phyloP scores from a whole-genome alignment of 2,113 vertebrate genomes.

The Forbesichthys papilliferus region DNA sequence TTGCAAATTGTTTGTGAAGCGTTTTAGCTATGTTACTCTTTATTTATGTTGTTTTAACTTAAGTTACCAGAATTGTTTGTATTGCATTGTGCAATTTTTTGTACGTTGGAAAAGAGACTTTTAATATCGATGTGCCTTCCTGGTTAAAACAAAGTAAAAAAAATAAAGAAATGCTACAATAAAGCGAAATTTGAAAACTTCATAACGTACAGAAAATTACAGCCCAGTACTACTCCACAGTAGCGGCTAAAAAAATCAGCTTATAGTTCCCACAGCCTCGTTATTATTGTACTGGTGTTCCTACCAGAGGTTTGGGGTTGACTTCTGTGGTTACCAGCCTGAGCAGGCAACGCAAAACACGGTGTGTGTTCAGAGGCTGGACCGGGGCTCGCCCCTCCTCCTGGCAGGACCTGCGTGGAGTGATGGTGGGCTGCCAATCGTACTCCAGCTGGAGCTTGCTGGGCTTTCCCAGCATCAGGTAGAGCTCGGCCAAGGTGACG shows the following conservation, averaged over 20 bases:
- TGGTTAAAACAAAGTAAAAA: too few relatives aligned
- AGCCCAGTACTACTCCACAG: neutral
- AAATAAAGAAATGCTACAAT: too few relatives aligned
- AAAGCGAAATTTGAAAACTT: too few relatives aligned
- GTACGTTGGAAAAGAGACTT: too few relatives aligned
- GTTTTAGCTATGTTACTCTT: too few relatives aligned
- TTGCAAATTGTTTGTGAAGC: too few relatives aligned
- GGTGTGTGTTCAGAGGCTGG: slow-evolving; percentile 77
- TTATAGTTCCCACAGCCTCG: too few relatives aligned
- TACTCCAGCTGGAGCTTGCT: slow-evolving; percentile 95
- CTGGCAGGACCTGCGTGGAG: slow-evolving; percentile 27
- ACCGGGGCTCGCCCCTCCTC: slow-evolving; percentile 49
- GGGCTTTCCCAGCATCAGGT: slow-evolving; percentile 98
- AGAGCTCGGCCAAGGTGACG: slow-evolving; percentile 96
- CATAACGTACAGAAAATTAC: too few relatives aligned
- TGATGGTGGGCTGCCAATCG: slow-evolving; percentile 83
- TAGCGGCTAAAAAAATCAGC: neutral
- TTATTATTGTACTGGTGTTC: slow-evolving; percentile 2
- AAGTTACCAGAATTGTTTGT: too few relatives aligned
- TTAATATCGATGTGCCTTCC: too few relatives aligned
- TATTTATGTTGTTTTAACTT: too few relatives aligned
- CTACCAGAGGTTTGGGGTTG: slow-evolving; percentile 91
- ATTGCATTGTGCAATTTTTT: too few relatives aligned
- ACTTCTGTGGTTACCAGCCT: slow-evolving; percentile 91
- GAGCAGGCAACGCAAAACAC: slow-evolving; percentile 88